These are phyloP conservation scores for Sebastes schlegelii DNA, from an alignment of 2,113 vertebrate species.

Conservation along the genomic window DNA sequence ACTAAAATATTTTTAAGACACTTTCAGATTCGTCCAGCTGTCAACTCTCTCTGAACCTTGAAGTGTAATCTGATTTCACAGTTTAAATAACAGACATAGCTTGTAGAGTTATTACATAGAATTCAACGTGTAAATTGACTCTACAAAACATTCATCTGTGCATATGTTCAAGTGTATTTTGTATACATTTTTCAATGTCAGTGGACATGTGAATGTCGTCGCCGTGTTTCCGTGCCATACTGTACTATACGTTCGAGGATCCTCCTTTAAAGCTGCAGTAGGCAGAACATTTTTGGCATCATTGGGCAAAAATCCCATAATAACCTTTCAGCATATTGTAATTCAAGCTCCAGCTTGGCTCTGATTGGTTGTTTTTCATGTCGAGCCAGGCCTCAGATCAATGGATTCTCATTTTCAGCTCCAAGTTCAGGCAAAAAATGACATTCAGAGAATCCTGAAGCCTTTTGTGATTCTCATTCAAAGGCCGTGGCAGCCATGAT, in stretches of 20 bases:
- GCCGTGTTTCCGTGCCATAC: background rate
- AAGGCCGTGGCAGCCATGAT: background rate
- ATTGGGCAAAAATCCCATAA: too few species aligned
- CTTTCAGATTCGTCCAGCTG: conserved; percentile 3
- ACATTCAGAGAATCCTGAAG: background rate
- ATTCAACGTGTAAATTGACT: background rate
- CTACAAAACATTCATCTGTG: background rate
- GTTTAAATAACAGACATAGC: background rate
- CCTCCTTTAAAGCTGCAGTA: background rate
- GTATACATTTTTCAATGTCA: too few species aligned
- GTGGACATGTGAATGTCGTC: background rate
- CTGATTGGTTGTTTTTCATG: background rate
- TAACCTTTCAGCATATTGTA: too few species aligned
- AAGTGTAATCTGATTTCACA: background rate
- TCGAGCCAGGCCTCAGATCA: conserved; percentile 11
- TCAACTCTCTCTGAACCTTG: background rate
- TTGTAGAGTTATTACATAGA: background rate
- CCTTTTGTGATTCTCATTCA: conserved; percentile 6
- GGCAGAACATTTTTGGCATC: too few species aligned
- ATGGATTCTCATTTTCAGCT: conserved; percentile 26
- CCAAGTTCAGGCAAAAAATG: background rate
- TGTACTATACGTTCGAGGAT: background rate
- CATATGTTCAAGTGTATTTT: background rate
- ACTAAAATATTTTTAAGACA: background rate
- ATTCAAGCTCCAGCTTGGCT: too few species aligned